Evolutionary conservation across 2,797 vertebrate genomes (phyloP).

Genomic region (Pachyuromys duprasi): DNA sequence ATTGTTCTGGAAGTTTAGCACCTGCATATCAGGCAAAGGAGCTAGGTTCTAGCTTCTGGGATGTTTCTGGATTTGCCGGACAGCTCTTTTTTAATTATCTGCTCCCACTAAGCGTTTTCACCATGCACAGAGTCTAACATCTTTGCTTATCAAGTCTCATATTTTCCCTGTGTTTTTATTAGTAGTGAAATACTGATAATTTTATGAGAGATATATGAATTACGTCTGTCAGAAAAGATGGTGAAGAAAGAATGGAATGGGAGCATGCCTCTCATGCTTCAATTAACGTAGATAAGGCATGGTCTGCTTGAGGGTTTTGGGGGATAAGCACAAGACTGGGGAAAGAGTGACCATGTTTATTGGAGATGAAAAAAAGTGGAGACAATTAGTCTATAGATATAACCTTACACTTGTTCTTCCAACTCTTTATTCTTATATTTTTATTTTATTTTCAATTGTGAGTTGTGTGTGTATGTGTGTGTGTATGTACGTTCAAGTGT

Average conservation of each 20-base stretch:
- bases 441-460: neutral
- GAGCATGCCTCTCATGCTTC: neutral
- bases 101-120: neutral
- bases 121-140: neutral
- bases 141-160: neutral
- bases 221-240: neutral
- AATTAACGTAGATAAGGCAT: neutral
- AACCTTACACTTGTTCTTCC: neutral
- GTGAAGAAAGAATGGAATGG: neutral
- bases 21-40: neutral
- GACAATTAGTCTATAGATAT: conserved; percentile 3
- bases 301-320: neutral
- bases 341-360: neutral
- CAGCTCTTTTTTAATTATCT: conserved; percentile 16
- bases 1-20: neutral
- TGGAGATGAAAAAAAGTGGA: neutral
- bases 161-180: conserved; percentile 10
- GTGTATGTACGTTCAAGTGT: neutral
- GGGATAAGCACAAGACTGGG: neutral
- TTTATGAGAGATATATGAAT: conserved; percentile 29
- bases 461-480: neutral
- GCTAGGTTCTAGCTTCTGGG: neutral
- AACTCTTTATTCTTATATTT: neutral
- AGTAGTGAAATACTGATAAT: conserved; percentile 35
- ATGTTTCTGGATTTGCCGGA: conserved; percentile 42